Conservation (phyloP, 1,140 invertebrate species). For the Bombus superbus region DNA sequence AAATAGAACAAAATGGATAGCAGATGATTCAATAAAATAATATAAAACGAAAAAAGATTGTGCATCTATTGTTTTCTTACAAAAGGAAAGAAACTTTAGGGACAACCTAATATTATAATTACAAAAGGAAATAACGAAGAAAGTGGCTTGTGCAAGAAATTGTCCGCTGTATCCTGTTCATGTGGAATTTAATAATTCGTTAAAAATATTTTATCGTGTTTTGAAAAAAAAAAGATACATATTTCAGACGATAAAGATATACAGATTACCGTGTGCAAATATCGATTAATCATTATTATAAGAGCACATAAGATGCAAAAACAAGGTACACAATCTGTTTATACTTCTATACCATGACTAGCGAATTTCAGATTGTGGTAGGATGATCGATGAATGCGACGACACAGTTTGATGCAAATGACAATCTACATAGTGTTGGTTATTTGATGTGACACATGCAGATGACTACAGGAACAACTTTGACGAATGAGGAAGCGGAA, state of each 20-base stretch:
- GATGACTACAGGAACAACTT: neutral
- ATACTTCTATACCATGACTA: neutral
- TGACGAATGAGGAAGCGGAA: neutral
- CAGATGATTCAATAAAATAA: too few species aligned
- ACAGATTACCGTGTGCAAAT: neutral
- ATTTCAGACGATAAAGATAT: neutral
- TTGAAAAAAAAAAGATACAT: neutral
- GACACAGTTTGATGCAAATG: conserved; percentile 3
- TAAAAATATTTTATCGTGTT: too few species aligned
- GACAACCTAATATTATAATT: too few species aligned
- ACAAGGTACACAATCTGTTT: neutral
- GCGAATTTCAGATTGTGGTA: neutral
- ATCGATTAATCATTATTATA: neutral
- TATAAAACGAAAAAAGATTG: too few species aligned
- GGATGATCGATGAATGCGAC: conserved; percentile 9
- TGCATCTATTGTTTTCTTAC: too few species aligned
- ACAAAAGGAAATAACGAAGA: too few species aligned
- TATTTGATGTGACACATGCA: conserved; percentile 16
- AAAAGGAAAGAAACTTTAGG: too few species aligned
- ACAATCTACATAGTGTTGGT: conserved; percentile 5
- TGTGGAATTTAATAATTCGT: too few species aligned
- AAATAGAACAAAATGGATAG: too few species aligned
- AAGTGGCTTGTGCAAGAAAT: too few species aligned
- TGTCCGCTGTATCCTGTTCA: too few species aligned
- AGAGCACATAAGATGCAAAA: neutral